Evolutionary conservation across 2,888 invertebrate species (phyloP).

Genomic region (Archaeoteleia sp.): DNA sequence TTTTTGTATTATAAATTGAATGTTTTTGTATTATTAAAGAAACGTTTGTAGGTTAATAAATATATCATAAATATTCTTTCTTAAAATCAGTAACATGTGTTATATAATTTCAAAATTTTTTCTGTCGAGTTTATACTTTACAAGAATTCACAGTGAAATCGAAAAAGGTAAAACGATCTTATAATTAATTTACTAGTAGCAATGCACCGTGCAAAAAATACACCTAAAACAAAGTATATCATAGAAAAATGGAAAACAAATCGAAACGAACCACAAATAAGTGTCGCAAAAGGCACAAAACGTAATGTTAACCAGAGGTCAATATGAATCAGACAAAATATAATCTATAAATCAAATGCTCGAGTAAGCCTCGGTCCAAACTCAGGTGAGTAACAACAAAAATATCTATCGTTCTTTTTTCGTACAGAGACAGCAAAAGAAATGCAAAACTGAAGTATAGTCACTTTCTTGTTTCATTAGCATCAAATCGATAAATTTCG

Average conservation of each 20-base stretch:
- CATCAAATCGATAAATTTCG: too few relatives aligned
- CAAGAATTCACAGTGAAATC: conserved; percentile 1
- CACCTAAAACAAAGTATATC: too few relatives aligned
- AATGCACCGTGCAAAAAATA: background rate
- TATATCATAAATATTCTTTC: conserved; percentile 4
- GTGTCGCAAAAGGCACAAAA: conserved; percentile 37
- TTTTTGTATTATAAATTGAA: conserved; percentile 2
- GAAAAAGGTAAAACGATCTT: background rate
- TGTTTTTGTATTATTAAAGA: background rate
- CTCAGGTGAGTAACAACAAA: conserved; percentile 72
- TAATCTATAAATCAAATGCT: conserved; percentile 62
- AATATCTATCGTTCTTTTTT: conserved; percentile 64
- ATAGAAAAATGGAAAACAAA: conserved; percentile 17
- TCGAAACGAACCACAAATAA: conserved; percentile 32
- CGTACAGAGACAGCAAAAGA: conserved; percentile 42
- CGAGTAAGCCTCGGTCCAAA: conserved; percentile 70
- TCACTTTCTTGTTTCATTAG: conserved; percentile 11
- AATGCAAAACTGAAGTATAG: conserved; percentile 11
- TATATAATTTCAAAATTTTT: conserved; percentile 13
- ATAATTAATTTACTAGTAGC: background rate
- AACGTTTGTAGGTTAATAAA: background rate
- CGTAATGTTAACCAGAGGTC: conserved; percentile 4
- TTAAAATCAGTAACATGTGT: conserved; percentile 11
- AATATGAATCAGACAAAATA: conserved; percentile 30
- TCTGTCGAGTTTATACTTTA: conserved; percentile 26